Evolutionary conservation across 1,140 invertebrate species (phyloP).

Genomic region (Magallana gigas): DNA sequence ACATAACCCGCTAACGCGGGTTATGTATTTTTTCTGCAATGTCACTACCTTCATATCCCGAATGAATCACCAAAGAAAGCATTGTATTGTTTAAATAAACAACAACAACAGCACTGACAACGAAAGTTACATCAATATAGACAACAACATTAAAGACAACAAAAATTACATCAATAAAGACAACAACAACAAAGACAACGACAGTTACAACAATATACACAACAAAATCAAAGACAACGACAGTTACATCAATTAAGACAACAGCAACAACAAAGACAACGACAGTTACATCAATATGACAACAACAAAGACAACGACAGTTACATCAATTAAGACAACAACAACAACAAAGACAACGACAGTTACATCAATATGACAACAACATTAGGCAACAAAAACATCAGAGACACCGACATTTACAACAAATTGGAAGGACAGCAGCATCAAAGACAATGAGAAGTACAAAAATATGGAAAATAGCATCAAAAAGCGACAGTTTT

Average conservation of each 20-base stretch:
- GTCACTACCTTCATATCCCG: too few relatives aligned
- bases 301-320: background rate
- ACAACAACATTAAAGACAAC: background rate
- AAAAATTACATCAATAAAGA: background rate
- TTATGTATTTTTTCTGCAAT: too few relatives aligned
- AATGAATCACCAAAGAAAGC: background rate
- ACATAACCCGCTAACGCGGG: too few relatives aligned
- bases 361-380: background rate
- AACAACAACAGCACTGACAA: background rate
- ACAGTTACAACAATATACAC: background rate
- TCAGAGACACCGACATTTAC: background rate
- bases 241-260: background rate
- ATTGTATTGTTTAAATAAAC: too few relatives aligned
- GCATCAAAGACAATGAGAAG: too few relatives aligned
- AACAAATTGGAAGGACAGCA: too few relatives aligned
- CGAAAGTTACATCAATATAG: background rate
- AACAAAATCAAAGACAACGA: background rate
- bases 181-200: background rate
- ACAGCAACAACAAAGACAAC: background rate
- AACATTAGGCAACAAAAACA: background rate
- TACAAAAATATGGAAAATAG: too few relatives aligned
- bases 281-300: background rate
- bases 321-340: background rate
- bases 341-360: too few relatives aligned
- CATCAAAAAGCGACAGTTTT: too few relatives aligned